These are phyloP conservation scores for Neotoma lepida DNA, from an alignment of 2,113 vertebrate species.

Conservation along the genomic window DNA sequence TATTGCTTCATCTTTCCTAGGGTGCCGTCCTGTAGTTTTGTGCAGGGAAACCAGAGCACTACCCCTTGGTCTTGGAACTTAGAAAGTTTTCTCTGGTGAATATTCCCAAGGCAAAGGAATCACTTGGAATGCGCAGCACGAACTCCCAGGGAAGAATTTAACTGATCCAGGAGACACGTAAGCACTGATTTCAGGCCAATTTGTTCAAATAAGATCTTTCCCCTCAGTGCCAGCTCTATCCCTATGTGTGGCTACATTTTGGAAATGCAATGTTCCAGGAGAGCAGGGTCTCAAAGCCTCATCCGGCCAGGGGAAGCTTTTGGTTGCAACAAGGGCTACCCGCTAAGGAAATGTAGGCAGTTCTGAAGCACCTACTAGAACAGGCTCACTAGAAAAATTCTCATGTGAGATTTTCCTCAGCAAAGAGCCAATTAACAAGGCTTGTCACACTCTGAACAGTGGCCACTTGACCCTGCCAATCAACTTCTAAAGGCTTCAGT, in stretches of 20 bases:
- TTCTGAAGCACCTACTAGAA: background rate
- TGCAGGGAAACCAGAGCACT: background rate
- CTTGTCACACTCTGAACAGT: background rate
- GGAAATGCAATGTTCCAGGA: background rate
- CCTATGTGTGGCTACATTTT: background rate
- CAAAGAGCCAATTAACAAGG: slow-evolving; percentile 47
- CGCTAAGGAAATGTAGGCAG: background rate
- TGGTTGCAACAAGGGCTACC: background rate
- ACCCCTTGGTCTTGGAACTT: background rate
- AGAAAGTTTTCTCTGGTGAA: background rate
- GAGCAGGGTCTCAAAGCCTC: background rate
- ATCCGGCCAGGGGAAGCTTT: background rate
- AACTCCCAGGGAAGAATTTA: background rate
- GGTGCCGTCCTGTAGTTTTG: background rate
- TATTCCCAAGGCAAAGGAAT: background rate
- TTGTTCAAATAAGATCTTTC: background rate
- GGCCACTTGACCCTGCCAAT: slow-evolving; percentile 64
- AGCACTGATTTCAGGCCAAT: background rate
- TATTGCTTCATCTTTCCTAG: slow-evolving; percentile 49
- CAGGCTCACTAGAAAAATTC: slow-evolving; percentile 49
- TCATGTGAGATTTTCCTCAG: slow-evolving; percentile 46
- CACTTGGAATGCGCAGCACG: background rate
- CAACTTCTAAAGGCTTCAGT: slow-evolving; percentile 42
- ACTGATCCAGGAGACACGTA: background rate
- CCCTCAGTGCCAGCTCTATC: background rate